phyloP scores from a whole-genome alignment of 37 sponge, comb jelly and placozoan genomes.

The Spongilla lacustris region DNA sequence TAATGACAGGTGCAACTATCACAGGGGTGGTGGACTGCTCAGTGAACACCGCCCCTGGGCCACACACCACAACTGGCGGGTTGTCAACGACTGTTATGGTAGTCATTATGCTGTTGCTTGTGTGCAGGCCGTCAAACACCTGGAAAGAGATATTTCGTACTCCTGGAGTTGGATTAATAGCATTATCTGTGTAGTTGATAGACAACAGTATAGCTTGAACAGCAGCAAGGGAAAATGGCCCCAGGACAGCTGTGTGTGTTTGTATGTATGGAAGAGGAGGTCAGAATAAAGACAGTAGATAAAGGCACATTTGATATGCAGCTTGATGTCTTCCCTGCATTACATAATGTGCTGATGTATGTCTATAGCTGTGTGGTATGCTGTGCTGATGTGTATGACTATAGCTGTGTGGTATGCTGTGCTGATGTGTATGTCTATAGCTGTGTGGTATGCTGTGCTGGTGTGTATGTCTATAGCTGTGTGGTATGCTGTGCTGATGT shows the following conservation, averaged over 20 bases:
- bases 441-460: no score
- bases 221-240: background rate
- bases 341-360: no score
- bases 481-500: no score
- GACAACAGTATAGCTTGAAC: constrained; percentile 43
- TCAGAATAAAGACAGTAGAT: no score
- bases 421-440: no score
- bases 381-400: no score
- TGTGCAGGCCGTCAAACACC: constrained; percentile 62
- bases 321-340: no score
- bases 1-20: constrained; percentile 3
- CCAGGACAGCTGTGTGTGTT: background rate
- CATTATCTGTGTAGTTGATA: constrained; percentile 47
- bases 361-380: no score
- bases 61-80: constrained; percentile 40
- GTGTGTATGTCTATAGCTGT: no score
- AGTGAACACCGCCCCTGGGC: constrained; percentile 11
- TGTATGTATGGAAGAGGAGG: background rate
- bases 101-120: constrained; percentile 25
- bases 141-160: constrained; percentile 9
- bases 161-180: constrained; percentile 39
- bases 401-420: no score
- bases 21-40: constrained; percentile 44
- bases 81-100: constrained; percentile 39
- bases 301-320: no score